Conservation (phyloP, 2,113 vertebrate species). For the Pao palembangensis region DNA sequence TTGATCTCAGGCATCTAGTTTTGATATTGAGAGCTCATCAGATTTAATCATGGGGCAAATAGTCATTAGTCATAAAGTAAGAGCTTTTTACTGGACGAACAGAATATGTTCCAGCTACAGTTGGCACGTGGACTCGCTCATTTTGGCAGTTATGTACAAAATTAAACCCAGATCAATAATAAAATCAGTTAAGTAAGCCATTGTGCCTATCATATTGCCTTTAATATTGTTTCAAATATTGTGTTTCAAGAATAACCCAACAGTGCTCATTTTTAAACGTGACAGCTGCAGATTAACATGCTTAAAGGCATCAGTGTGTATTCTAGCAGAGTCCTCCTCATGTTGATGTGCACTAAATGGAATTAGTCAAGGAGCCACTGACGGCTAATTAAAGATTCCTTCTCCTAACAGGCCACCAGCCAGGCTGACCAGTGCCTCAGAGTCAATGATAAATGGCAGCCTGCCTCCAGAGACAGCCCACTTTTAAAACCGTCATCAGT, state of each 20-base stretch:
- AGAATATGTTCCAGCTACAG: slow-evolving; percentile 32
- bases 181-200: not conserved
- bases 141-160: not conserved
- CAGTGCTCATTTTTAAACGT: slow-evolving; percentile 23
- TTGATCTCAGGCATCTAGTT: slow-evolving; percentile 54
- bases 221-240: too few relatives aligned
- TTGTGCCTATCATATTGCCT: not conserved
- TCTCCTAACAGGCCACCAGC: not conserved
- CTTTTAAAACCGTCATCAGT: slow-evolving; percentile 20
- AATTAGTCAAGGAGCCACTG: not conserved
- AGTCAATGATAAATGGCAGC: slow-evolving; percentile 9
- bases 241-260: too few relatives aligned
- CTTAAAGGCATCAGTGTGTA: slow-evolving; percentile 9
- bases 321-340: too few relatives aligned
- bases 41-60: slow-evolving; percentile 32
- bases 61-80: slow-evolving; percentile 37
- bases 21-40: slow-evolving; percentile 39
- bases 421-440: slow-evolving; percentile 5
- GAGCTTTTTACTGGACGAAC: slow-evolving; percentile 22
- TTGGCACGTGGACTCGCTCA: slow-evolving; percentile 29
- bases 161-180: slow-evolving; percentile 2
- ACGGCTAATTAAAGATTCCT: slow-evolving; percentile 7
- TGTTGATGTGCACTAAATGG: too few relatives aligned
- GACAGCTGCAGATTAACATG: slow-evolving; percentile 21
- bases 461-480: slow-evolving; percentile 4